Base-by-base conservation (phyloP, 2,797 vertebrate species). In the Notamacropus eugenii region DNA sequence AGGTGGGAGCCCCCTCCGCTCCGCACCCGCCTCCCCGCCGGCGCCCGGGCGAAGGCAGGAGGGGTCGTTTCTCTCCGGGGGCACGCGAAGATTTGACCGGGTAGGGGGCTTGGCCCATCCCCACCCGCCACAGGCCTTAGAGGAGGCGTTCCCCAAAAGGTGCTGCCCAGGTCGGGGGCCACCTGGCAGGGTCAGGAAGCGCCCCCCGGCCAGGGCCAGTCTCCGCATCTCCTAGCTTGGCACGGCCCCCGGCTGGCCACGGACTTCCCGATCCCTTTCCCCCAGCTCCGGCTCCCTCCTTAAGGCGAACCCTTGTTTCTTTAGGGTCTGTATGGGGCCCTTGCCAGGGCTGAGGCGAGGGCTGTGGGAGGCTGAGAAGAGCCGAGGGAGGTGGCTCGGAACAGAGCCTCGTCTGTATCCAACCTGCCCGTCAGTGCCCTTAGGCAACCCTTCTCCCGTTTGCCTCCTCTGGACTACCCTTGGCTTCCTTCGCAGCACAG, bases 21-120 rank as follows among this genome's bases (percentile, higher is more conserved):
- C 90, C 34, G 92, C 92, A 90, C 94, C 92, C 91, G 93, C 96
- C 94, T 90, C 93, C 95, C 95, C 57, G 93, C 92, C 5, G 59
- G 91, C n/a, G 9, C n/a, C n/a, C 14, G 67, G 16, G 16, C n/a
- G n/a, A 74, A 40, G 67, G 67, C 6, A 40, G 67, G 40, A 22
- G 16, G 62, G 67, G 16, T 40, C n/a, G 14, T 74, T 40, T 22
- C n/a, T 40, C 22, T 74, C n/a, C 5, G 0, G 27, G 55, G 62
- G 46, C 92, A 28, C 4, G 24, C n/a, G n/a, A 67, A 16, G 59
- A 67, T n/a, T 67, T 67, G 59, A 12, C 59, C 31, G 31, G 31
- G 31, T 14, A n/a, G 59, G 59, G 67, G 67, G 67, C n/a, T 6
- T 22, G 67, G 67, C 67, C 67, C 67, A 40, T 74, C 19, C n/a